phyloP scores from a whole-genome alignment of 1,140 invertebrate species.

The Danaus melanippus region DNA sequence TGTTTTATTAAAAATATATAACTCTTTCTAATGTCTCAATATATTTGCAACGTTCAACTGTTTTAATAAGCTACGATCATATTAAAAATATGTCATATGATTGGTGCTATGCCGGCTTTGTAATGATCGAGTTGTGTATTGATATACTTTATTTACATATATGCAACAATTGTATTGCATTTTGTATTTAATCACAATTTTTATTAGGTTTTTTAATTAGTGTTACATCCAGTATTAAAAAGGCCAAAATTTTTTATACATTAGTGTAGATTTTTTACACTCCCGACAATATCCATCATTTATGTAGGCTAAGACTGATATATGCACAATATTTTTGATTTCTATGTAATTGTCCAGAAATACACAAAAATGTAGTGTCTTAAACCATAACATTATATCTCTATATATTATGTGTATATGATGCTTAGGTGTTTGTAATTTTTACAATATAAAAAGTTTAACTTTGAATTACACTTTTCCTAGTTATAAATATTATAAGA shows the following conservation, averaged over 20 bases:
- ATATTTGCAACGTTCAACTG: too few relatives aligned
- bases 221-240: conserved; percentile 33
- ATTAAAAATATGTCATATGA: too few relatives aligned
- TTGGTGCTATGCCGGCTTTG: too few relatives aligned
- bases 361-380: background rate
- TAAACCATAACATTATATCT: background rate
- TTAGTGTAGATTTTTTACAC: conserved; percentile 28
- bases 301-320: conserved; percentile 20
- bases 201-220: too few relatives aligned
- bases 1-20: too few relatives aligned
- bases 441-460: background rate
- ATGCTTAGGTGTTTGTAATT: conserved; percentile 4
- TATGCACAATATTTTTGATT: conserved; percentile 9
- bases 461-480: conserved; percentile 2
- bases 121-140: too few relatives aligned
- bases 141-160: too few relatives aligned
- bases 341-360: conserved; percentile 2
- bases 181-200: too few relatives aligned
- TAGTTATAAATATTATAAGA: conserved; percentile 13
- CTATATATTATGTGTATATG: background rate
- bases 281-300: conserved; percentile 46
- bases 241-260: conserved; percentile 29
- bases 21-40: too few relatives aligned
- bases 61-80: too few relatives aligned
- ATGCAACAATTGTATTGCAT: too few relatives aligned